A percentile compares a stretch with the other conserved stretches of the same genome.
Evolutionary conservation across 2,797 vertebrate species (phyloP).

Genomic region (Geotrypetes seraphini): DNA sequence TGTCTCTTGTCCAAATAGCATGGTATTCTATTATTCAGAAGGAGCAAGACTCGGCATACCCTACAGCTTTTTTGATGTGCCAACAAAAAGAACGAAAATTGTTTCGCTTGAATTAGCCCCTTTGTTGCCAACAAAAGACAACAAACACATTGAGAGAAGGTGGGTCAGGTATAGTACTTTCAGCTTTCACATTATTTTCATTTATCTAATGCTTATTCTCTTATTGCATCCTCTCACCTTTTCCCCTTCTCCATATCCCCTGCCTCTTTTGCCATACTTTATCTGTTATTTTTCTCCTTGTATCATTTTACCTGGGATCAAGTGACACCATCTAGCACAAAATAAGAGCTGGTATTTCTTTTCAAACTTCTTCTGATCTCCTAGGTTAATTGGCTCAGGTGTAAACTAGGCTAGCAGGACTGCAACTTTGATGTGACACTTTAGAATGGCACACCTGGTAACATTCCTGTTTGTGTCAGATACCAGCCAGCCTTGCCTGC

Average conservation of each 20-base stretch:
- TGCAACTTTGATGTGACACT: conserved; percentile 75
- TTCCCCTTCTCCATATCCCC: conserved; percentile 28
- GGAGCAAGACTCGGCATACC: conserved; percentile 72
- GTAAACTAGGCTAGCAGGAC: conserved; percentile 81
- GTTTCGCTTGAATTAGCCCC: conserved; percentile 79
- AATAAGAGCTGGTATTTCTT: conserved; percentile 62
- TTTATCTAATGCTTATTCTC: conserved; percentile 33
- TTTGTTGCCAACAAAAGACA: conserved; percentile 78
- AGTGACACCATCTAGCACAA: conserved; percentile 61
- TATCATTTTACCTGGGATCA: conserved; percentile 75
- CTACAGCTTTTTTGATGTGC: conserved; percentile 83
- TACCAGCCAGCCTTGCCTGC: conserved; percentile 57
- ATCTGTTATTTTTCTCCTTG: conserved; percentile 40
- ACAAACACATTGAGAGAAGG: conserved; percentile 69
- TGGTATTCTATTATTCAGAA: conserved; percentile 80
- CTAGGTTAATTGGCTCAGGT: conserved; percentile 91
- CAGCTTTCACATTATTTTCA: conserved; percentile 61
- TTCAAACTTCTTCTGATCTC: conserved; percentile 71
- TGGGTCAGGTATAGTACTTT: conserved; percentile 53
- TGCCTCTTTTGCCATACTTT: conserved; percentile 26
- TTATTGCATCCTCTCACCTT: conserved; percentile 21
- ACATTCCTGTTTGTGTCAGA: conserved; percentile 59
- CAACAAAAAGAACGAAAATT: conserved; percentile 71
- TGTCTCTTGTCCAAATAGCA: conserved; percentile 48
- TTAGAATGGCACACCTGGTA: conserved; percentile 42